Evolutionary conservation across 2,888 invertebrate genomes (phyloP), one percentile per base, ranked within the genome.

Genomic region (Ferdinandea cuprea): DNA sequence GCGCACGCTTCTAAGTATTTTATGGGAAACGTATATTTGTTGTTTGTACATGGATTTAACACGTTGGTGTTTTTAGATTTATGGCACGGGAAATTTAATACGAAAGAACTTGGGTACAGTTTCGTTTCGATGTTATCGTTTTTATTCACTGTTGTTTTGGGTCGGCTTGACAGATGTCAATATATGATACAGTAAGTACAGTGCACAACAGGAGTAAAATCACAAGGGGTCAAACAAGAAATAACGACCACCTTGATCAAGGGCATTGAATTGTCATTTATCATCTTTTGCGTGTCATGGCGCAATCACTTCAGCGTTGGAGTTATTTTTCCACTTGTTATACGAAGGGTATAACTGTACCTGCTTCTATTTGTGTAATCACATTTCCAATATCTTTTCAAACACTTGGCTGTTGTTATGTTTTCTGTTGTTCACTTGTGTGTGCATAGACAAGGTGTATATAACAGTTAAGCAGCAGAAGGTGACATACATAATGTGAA

Each of bases 181-280:
- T 52, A n/a, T 7, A 2, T 37, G 35, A 68, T 56, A 63, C 30
- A 35, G 63, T 32, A 7, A 6, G 7, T n/a, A 35, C 11, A 9
- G 32, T 17, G 25, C 11, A 28, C 30, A 32, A 15, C 15, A 66
- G 13, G 13, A 37, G 6, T 9, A 15, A 7, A 40, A 13, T 32
- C n/a, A n/a, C n/a, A n/a, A 8, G 7, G 15, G 8, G 0, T 37
- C 5, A n/a, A 5, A 72, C 5, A n/a, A 5, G 66, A 50, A 13
- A 32, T 50, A 15, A 30, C 48, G 59, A 46, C 71, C 81, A 81
- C 81, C 80, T 74, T 80, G 58, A 63, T 52, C 74, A 80, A 74
- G 74, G 69, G 50, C 69, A 74, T 13, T 11, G 15, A 52, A 61
- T 17, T 35, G 25, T 13, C 21, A 59, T 68, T 50, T 59, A 40